Percentiles rank a stretch among this genome's conserved stretches.
Evolutionary conservation across 2,797 vertebrate species (phyloP).

Genomic region (Eutrigla gurnardus): DNA sequence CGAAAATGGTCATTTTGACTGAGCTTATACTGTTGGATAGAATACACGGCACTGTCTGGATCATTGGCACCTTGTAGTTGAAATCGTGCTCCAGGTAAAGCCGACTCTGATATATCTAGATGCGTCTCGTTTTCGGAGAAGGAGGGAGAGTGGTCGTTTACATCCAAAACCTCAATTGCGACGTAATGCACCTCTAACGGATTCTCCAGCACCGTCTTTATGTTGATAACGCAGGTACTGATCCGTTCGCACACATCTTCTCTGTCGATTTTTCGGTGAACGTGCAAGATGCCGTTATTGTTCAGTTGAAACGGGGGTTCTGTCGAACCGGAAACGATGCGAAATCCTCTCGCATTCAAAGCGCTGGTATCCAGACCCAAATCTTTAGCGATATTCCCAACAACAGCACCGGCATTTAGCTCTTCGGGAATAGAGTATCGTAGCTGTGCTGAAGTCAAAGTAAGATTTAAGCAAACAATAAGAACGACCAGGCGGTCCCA

Average conservation of each 20-base stretch:
- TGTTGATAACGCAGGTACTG: constrained; percentile 72
- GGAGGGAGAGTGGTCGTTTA: constrained; percentile 77
- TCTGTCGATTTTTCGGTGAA: constrained; percentile 71
- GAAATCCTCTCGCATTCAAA: constrained; percentile 75
- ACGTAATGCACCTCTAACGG: constrained; percentile 85
- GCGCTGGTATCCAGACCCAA: constrained; percentile 76
- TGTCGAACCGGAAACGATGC: constrained; percentile 79
- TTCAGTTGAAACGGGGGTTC: constrained; percentile 68
- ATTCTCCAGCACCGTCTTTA: constrained; percentile 83
- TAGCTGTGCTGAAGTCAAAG: constrained; percentile 65
- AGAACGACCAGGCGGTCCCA: constrained; percentile 16
- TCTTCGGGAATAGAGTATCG: constrained; percentile 79
- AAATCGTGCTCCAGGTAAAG: constrained; percentile 72
- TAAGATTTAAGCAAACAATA: constrained; percentile 40
- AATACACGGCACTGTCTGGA: constrained; percentile 78
- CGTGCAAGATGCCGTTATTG: constrained; percentile 65
- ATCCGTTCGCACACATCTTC: constrained; percentile 71
- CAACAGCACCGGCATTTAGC: constrained; percentile 74
- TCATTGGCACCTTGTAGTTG: constrained; percentile 83
- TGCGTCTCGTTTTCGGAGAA: constrained; percentile 68
- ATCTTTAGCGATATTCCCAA: constrained; percentile 85
- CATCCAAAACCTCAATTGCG: constrained; percentile 79
- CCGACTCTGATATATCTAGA: constrained; percentile 76
- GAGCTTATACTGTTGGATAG: constrained; percentile 80
- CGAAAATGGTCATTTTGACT: constrained; percentile 84